Conservation (phyloP, 1,140 invertebrate species). For the Trinorchestia longiramus region DNA sequence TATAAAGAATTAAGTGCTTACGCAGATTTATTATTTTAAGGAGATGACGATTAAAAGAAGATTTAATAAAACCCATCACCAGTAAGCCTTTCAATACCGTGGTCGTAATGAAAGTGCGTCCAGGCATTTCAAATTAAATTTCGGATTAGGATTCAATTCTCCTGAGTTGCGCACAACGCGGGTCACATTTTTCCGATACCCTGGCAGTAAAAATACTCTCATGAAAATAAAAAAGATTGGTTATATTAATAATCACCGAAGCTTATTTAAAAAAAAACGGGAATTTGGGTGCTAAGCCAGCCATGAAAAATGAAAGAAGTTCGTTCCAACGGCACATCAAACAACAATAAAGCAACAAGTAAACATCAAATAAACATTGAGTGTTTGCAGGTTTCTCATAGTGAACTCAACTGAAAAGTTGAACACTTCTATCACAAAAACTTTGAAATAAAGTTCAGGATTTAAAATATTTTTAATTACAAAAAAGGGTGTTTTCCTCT, state of each 20-base stretch:
- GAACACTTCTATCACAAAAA: too few species aligned
- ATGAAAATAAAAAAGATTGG: background rate
- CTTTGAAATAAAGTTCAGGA: too few species aligned
- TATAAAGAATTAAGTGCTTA: background rate
- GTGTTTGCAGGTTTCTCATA: too few species aligned
- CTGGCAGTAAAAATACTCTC: background rate
- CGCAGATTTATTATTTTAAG: background rate
- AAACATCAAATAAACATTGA: too few species aligned
- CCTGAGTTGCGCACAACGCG: background rate
- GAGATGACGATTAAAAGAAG: background rate
- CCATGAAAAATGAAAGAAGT: background rate
- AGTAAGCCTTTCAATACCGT: background rate
- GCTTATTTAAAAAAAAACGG: background rate
- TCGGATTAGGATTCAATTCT: background rate
- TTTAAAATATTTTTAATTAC: too few species aligned
- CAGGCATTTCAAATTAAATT: background rate
- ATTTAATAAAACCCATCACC: constrained; percentile 1
- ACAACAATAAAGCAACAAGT: too few species aligned
- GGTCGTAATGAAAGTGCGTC: background rate
- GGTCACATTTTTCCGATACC: background rate
- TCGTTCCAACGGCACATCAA: background rate
- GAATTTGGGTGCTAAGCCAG: background rate
- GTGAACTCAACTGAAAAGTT: too few species aligned
- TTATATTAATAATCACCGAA: background rate
- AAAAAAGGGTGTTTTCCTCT: too few species aligned